Evolutionary conservation across 2,888 invertebrate species (phyloP).

Genomic region (Drosophila mulleri): DNA sequence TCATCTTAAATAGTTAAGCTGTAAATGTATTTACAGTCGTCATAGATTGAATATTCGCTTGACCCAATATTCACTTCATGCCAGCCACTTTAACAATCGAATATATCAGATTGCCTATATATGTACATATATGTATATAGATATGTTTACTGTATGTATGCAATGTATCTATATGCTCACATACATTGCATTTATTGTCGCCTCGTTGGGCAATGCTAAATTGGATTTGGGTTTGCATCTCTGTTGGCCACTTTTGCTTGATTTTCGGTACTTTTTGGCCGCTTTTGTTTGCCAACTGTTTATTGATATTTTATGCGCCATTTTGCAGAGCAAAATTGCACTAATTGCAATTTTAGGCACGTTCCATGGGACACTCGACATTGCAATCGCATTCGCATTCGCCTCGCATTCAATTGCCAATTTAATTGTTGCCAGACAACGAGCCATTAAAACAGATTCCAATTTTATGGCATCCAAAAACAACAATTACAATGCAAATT

Average conservation of each 20-base stretch:
- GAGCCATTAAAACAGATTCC: conserved; percentile 36
- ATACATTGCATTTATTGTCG: background rate
- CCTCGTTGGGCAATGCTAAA: conserved; percentile 23
- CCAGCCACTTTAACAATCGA: background rate
- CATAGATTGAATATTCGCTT: background rate
- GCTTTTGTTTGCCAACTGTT: conserved; percentile 60
- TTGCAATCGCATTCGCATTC: conserved; percentile 61
- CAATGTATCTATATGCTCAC: background rate
- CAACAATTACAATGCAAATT: conserved; percentile 9
- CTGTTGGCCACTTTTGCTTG: conserved; percentile 31
- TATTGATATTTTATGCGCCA: conserved; percentile 77
- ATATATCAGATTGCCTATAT: background rate
- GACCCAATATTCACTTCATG: conserved; percentile 3
- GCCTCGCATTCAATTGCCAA: conserved; percentile 62
- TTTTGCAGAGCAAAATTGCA: conserved; percentile 59
- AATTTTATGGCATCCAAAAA: conserved; percentile 12
- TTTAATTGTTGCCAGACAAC: conserved; percentile 58
- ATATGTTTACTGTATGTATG: background rate
- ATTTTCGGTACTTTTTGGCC: conserved; percentile 13
- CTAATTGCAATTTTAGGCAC: conserved; percentile 78
- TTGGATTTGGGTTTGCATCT: conserved; percentile 38
- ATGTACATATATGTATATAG: background rate
- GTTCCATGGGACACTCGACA: conserved; percentile 56
- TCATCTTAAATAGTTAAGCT: background rate
- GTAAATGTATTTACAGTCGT: background rate